Evolutionary conservation across 2,113 vertebrate species (phyloP), one percentile per base, ranked within the genome.

Genomic region (Hassar affinis): DNA sequence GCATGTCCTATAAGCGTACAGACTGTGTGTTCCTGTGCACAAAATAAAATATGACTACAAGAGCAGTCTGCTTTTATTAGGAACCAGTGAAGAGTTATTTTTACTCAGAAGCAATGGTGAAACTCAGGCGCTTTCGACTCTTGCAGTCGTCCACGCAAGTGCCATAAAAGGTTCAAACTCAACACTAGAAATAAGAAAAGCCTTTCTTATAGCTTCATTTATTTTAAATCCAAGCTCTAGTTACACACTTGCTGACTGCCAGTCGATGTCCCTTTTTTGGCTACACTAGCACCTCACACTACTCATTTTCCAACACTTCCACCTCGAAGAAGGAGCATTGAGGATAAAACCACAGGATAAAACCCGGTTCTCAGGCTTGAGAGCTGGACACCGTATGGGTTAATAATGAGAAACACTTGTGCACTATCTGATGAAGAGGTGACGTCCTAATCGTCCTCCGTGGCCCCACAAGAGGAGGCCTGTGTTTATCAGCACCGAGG

Each of bases 171-270:
- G 88, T 87, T 87, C 64, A 82, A 89, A 92, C 89, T 92, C 91
- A 92, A 89, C 85, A 88, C 80, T 85, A 85, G 88, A 90, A 92
- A 93, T 92, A 92, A 93, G 90, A 93, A 92, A 91, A 92, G 90
- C 91, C 87, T 93, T 93, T 93, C 89, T 92, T 89, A 91, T 90
- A 88, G 90, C 92, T 90, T 92, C 81, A 91, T 92, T 92, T 92
- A 92, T 92, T 93, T 93, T 89, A 92, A 93, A 93, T 93, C 90
- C 90, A 76, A 90, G 88, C 88, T 87, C 86, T 92, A 89, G 92
- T 93, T 91, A 88, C 90, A 88, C 91, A 89, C 14, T 80, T 2
- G 86, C 88, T 88, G 90, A 88, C 86, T 87, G 85, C 88, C 88
- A 90, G 87, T 81, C 83, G 85, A 81, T 86, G 89, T 91, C 91